phyloP scores from a whole-genome alignment of 2,113 vertebrate species.

The Corydoras sp. region DNA sequence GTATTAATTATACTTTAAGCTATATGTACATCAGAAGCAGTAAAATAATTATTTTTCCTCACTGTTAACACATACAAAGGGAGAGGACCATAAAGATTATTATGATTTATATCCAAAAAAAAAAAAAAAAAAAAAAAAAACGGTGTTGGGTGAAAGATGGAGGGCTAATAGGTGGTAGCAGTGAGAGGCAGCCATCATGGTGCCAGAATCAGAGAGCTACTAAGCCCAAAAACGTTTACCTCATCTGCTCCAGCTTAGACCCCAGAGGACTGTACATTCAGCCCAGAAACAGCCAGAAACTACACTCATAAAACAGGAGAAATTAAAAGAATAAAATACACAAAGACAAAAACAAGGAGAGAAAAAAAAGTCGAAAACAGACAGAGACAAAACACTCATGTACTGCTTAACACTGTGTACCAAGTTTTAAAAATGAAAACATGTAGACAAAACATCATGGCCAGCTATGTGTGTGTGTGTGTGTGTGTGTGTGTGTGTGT shows the following conservation, averaged over 20 bases:
- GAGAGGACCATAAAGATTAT: not conserved
- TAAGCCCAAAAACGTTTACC: not conserved
- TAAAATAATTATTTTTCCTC: too few relatives aligned
- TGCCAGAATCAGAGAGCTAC: constrained; percentile 37
- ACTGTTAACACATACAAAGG: not conserved
- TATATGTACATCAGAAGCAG: too few relatives aligned
- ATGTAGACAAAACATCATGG: not conserved
- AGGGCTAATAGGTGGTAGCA: constrained; percentile 50
- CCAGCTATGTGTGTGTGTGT: not conserved
- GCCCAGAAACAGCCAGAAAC: not conserved
- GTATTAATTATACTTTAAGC: too few relatives aligned
- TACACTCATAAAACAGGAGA: not conserved
- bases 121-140: constrained; percentile 49
- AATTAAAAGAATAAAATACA: not conserved
- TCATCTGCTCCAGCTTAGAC: constrained; percentile 1
- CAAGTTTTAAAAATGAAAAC: not conserved
- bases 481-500: not conserved
- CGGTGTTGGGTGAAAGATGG: constrained; percentile 36
- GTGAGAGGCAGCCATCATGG: constrained; percentile 49
- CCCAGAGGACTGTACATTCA: constrained; percentile 41
- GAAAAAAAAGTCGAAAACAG: not conserved
- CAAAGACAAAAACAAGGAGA: not conserved
- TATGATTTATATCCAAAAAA: constrained; percentile 40
- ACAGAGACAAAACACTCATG: constrained; percentile 40
- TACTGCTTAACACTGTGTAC: not conserved